Conservation (phyloP, 2,888 invertebrate genomes). For the Sarcophaga subvicina region DNA sequence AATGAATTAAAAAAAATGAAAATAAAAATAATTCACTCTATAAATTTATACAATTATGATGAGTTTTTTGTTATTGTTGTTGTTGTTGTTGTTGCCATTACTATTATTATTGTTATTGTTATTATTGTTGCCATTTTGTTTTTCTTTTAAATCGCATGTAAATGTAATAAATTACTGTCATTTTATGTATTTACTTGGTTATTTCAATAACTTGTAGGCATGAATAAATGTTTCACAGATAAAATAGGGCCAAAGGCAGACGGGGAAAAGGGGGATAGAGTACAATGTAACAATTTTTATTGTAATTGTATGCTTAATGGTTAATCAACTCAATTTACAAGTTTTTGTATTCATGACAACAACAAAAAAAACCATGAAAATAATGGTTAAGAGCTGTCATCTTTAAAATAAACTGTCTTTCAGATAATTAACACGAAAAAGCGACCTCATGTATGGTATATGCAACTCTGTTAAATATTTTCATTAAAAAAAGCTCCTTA, state of each 20-base stretch:
- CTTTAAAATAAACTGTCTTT: no score
- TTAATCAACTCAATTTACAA: conserved; percentile 28
- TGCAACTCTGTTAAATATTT: conserved; percentile 1
- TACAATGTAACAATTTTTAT: conserved; percentile 19
- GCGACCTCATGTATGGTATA: neutral
- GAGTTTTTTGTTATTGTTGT: neutral
- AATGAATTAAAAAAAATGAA: neutral
- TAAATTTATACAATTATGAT: conserved; percentile 63
- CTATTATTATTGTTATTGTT: neutral
- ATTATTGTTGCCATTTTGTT: conserved; percentile 24
- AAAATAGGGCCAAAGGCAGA: no score
- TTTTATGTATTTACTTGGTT: conserved; percentile 53
- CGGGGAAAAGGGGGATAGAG: neutral
- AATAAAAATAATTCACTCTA: conserved; percentile 30
- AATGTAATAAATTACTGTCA: conserved; percentile 65
- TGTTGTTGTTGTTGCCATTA: neutral
- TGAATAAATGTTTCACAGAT: conserved; percentile 9
- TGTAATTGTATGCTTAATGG: conserved; percentile 26
- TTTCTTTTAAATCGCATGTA: conserved; percentile 37
- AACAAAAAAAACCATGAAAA: neutral
- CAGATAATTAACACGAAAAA: neutral
- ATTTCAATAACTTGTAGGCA: conserved; percentile 35
- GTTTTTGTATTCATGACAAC: neutral
- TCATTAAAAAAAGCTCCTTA: neutral
- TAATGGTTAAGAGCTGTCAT: no score